Evolutionary conservation across 2,113 vertebrate species (phyloP), one percentile per base, ranked within the genome.

Genomic region (Leiothrix lutea): DNA sequence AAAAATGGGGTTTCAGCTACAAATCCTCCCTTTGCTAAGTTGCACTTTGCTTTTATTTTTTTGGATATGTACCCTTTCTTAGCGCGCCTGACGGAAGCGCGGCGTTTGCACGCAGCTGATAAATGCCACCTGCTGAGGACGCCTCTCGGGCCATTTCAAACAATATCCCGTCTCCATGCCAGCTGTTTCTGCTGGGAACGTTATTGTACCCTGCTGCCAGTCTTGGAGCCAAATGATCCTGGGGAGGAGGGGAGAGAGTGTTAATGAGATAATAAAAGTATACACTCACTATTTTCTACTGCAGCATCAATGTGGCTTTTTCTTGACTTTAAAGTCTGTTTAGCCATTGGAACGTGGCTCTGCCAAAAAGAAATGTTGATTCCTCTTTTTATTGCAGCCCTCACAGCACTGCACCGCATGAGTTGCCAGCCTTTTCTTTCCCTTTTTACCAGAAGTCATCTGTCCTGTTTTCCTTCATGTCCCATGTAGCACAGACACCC

Each of bases 241-340:
- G 51, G 56, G 51, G 83, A 84, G 56, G 24, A 13, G 14, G 67
- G 38, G 21, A 80, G 33, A 86, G 92, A 35, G 47, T 86, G 93
- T 91, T 94, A 94, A 89, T 92, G 80, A 91, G 92, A 58, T 84
- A 78, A 80, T 95, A 80, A 77, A 95, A 92, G 69, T 62, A 51
- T 67, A n/a, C 6, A 2, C 42, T 91, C 14, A 5, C 48, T 84
- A 19, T 91, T 93, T 94, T 58, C 69, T 69, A 20, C 82, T 44
- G 60, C 44, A 47, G 24, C 0, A 0, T 81, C 54, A 42, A 36
- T 78, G 86, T 86, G 69, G 51, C 26, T 84, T 84, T 81, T 83
- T 62, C 69, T 78, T 66, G 11, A 35, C 64, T 92, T 45, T 48
- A 77, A 94, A 93, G 61, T 26, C 88, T 91, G 65, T 51, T 95